phyloP scores from a whole-genome alignment of 2,797 vertebrate species.

The Lophius americanus region DNA sequence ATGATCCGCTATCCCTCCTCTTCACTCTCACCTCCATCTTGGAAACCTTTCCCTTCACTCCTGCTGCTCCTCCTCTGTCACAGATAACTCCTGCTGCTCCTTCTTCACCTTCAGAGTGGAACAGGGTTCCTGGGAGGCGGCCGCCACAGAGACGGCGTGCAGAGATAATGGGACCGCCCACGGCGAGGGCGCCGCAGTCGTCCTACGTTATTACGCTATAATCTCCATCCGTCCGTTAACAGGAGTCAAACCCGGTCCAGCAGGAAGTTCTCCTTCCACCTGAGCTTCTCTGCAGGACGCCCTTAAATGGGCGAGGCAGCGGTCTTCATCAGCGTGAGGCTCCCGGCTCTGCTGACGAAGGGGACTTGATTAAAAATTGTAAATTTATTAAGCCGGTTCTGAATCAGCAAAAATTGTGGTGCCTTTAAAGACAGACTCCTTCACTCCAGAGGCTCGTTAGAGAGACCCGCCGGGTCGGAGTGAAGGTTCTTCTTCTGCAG shows the following conservation, averaged over 20 bases:
- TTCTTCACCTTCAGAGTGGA: too few relatives aligned
- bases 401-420: slow-evolving; percentile 71
- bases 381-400: slow-evolving; percentile 75
- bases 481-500: slow-evolving; percentile 39
- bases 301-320: slow-evolving; percentile 66
- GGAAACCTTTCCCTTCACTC: too few relatives aligned
- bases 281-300: slow-evolving; percentile 70
- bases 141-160: too few relatives aligned
- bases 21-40: too few relatives aligned
- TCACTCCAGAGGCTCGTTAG: slow-evolving; percentile 81
- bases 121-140: too few relatives aligned
- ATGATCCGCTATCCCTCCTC: too few relatives aligned
- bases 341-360: slow-evolving; percentile 58
- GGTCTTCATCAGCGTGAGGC: slow-evolving; percentile 57
- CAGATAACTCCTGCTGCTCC: too few relatives aligned
- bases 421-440: slow-evolving; percentile 63
- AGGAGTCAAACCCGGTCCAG: slow-evolving; percentile 62
- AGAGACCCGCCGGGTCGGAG: slow-evolving; percentile 52
- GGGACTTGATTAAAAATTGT: slow-evolving; percentile 80
- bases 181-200: background rate
- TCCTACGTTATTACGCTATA: slow-evolving; percentile 49
- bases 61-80: too few relatives aligned
- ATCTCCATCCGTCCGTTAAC: slow-evolving; percentile 58
- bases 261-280: slow-evolving; percentile 59
- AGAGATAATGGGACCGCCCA: too few relatives aligned